phyloP scores from a whole-genome alignment of 2,113 vertebrate genomes.

The Ibidorhyncha struthersii region DNA sequence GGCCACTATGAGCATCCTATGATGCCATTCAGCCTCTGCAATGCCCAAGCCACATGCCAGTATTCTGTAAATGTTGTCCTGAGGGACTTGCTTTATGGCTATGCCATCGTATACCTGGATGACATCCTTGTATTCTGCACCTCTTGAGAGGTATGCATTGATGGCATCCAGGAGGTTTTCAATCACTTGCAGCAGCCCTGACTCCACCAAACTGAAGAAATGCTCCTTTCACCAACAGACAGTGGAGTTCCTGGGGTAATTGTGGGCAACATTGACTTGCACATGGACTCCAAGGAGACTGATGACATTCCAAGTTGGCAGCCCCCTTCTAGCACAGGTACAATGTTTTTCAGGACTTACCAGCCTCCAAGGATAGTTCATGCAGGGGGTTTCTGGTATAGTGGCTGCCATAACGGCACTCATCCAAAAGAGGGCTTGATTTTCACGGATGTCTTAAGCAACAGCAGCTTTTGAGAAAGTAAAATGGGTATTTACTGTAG shows the following conservation, averaged over 20 bases:
- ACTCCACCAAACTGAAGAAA: background rate
- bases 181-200: background rate
- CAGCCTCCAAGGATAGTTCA: background rate
- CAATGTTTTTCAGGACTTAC: background rate
- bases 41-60: background rate
- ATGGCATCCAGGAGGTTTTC: background rate
- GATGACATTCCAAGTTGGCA: background rate
- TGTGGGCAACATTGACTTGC: background rate
- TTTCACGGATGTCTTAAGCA: background rate
- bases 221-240: background rate
- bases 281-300: background rate
- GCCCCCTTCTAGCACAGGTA: background rate
- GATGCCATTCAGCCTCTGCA: background rate
- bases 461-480: background rate
- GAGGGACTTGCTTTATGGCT: background rate
- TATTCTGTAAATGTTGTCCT: background rate
- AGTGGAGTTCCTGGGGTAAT: background rate
- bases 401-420: background rate
- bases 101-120: background rate
- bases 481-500: background rate
- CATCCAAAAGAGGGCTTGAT: background rate
- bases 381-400: background rate
- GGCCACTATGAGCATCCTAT: background rate
- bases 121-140: background rate
- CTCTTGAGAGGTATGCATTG: fast-evolving